A percentile compares a stretch with the other conserved stretches of the same genome.
phyloP scores from a whole-genome alignment of 1,140 invertebrate genomes.

The Ceratina japonica region DNA sequence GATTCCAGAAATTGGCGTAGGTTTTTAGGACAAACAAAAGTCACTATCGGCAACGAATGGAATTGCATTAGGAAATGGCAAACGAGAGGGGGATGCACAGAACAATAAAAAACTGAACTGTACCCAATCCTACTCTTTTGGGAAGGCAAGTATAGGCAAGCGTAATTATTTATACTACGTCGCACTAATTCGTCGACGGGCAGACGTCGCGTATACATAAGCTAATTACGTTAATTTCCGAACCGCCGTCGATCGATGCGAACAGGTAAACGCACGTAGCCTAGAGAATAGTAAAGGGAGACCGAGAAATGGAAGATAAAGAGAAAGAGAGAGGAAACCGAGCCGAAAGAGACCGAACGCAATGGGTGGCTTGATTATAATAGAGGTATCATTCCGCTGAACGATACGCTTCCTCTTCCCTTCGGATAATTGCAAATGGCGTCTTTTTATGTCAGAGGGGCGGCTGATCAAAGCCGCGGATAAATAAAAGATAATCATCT shows the following conservation, averaged over 20 bases:
- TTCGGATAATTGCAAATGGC: slow-evolving; percentile 77
- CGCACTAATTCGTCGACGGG: too few species aligned
- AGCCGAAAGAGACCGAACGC: slow-evolving; percentile 58
- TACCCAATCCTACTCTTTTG: too few species aligned
- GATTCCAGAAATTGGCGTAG: too few species aligned
- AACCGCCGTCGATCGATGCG: not conserved
- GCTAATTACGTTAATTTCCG: too few species aligned
- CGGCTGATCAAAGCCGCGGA: slow-evolving; percentile 73
- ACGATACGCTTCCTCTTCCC: slow-evolving; percentile 67
- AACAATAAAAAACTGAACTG: too few species aligned
- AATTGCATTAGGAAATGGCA: too few species aligned
- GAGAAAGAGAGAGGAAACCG: slow-evolving; percentile 15
- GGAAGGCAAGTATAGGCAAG: too few species aligned
- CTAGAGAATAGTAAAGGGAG: not conserved
- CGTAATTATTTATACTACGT: too few species aligned
- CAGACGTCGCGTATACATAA: not conserved
- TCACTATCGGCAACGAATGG: too few species aligned
- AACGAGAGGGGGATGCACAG: too few species aligned
- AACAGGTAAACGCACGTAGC: not conserved
- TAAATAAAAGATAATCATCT: slow-evolving; percentile 76
- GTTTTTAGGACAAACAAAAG: too few species aligned
- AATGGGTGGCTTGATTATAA: slow-evolving; percentile 79
- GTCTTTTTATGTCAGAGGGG: slow-evolving; percentile 67
- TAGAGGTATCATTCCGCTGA: slow-evolving; percentile 76
- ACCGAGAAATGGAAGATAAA: not conserved